Base-by-base conservation (phyloP, 2,888 invertebrate species). In the Cordilura impudica region DNA sequence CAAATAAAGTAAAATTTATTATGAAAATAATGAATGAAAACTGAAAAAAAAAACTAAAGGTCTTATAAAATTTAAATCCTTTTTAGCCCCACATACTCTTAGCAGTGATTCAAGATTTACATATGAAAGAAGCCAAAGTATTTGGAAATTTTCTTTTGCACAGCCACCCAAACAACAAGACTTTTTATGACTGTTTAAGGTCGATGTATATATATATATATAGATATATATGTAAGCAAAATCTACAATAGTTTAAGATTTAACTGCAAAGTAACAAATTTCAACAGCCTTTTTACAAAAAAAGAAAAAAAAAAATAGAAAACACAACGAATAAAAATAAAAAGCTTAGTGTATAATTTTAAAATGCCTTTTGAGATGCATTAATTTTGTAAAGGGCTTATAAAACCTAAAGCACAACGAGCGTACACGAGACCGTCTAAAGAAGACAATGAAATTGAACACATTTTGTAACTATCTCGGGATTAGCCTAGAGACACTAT, bases 1-100 rank as follows among this genome's bases (percentile, higher is more conserved):
- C 86, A 85, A 86, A 85, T 87, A 87, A 87, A 86, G 86, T 85
- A 84, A 85, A 86, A 87, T 87, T 87, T 87, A 87, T 82, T 78
- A 69, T 73, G 60, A 73, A 76, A 81, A 70, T 70, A 73, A 77
- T 54, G 54, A 58, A 49, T 56, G 66, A 72, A 69, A n/a, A n/a
- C n/a, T n/a, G n/a, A n/a, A n/a, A n/a, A 76, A 73, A 66, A 35
- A 39, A 8, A 26, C 14, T 70, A 53, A 63, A 58, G 45, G 35
- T 45, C 47, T n/a, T 39, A 39, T 43, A 56, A 63, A 53, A 69
- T 73, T 31, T 60, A 76, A 76, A 81, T 81, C 76, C 80, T 66
- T 66, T 69, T 69, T 69, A n/a, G 26, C 45, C 49, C 53, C 43
- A 51, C 76, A 60, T 54, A 69, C 45, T n/a, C n/a, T n/a, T n/a